A percentile compares a stretch with the other conserved stretches of the same genome.
Conservation (phyloP, 2,113 vertebrate genomes). For the Macquaria ambigua region DNA sequence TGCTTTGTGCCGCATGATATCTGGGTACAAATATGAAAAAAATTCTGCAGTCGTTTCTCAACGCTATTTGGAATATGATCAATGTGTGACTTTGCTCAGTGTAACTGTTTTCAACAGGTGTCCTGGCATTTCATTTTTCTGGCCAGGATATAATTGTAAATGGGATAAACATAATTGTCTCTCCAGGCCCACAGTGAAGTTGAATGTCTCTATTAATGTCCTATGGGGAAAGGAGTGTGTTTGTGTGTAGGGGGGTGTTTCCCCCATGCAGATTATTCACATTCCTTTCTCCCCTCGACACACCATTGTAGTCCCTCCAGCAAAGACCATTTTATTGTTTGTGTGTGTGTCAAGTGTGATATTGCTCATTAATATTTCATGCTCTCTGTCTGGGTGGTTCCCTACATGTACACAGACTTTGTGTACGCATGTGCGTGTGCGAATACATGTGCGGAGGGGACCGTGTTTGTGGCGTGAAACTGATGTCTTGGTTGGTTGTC, state of each 20-base stretch:
- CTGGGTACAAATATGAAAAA: not conserved
- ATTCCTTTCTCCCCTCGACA: conserved; percentile 29
- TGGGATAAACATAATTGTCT: conserved; percentile 55
- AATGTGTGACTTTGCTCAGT: conserved; percentile 10
- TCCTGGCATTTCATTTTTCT: conserved; percentile 32
- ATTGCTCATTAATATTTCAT: conserved; percentile 76
- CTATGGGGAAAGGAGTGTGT: conserved; percentile 60
- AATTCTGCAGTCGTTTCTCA: not conserved
- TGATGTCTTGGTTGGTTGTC: conserved; percentile 42
- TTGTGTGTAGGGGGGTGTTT: conserved; percentile 24
- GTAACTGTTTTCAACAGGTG: conserved; percentile 29
- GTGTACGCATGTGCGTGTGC: not conserved
- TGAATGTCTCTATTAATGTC: conserved; percentile 63
- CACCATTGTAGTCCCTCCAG: conserved; percentile 29
- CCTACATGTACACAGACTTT: conserved; percentile 7
- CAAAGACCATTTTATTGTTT: conserved; percentile 46
- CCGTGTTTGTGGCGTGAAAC: conserved; percentile 27
- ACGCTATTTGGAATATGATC: not conserved
- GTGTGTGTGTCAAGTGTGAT: conserved; percentile 45
- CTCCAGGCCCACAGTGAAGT: conserved; percentile 48
- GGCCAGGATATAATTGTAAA: conserved; percentile 54
- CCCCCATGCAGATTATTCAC: conserved; percentile 56
- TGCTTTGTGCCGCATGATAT: not conserved
- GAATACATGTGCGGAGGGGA: not conserved
- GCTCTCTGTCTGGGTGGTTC: conserved; percentile 50